Evolutionary conservation across 2,797 vertebrate species (phyloP), one percentile per base, ranked within the genome.

Genomic region (Phalanger gymnotis): DNA sequence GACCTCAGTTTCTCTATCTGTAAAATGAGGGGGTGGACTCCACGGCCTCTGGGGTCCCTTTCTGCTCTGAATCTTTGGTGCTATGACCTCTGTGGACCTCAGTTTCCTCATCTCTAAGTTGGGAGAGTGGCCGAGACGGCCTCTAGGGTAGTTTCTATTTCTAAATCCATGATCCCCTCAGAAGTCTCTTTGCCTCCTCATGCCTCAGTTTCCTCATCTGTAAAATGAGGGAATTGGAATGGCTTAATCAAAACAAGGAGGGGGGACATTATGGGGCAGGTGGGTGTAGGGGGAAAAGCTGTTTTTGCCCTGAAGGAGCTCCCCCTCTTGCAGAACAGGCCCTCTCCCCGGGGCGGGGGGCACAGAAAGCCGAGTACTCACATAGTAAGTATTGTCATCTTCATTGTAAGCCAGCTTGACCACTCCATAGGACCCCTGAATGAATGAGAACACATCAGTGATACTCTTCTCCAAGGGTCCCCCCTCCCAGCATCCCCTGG

Each of bases 401-500:
- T 99, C 99, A 0, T 99, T 99, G 99, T 99, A 99, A n/a, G 99
- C 99, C 98, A 99, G 98, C 98, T 99, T 99, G 98, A 99, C 99
- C 96, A 99, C 99, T 4, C 99, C 99, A 0, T 99, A 99, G 97
- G 99, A 99, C 98, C 99, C 99, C 99, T 99, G 95, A 4, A 98
- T 28, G 95, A 95, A 97, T 96, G 14, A 95, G 22, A 95, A 94
- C 56, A 97, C 10, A 92, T 92, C 56, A 0, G 0, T 81, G 92
- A 96, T 5, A 97, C 0, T 16, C 55, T 30, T 19, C 89, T 19
- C 27, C 9, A 22, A 52, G 89, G 34, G 2, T 34, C 90, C 27
- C n/a, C 53, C 30, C 90, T 55, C 30, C 30, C 30, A 55, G 13
- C 30, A 54, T 53, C 30, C 53, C 53, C 90, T 34, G 52, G 90